A percentile compares a stretch with the other conserved stretches of the same genome.
Conservation (phyloP, 2,113 vertebrate genomes). For the Eira barbara region DNA sequence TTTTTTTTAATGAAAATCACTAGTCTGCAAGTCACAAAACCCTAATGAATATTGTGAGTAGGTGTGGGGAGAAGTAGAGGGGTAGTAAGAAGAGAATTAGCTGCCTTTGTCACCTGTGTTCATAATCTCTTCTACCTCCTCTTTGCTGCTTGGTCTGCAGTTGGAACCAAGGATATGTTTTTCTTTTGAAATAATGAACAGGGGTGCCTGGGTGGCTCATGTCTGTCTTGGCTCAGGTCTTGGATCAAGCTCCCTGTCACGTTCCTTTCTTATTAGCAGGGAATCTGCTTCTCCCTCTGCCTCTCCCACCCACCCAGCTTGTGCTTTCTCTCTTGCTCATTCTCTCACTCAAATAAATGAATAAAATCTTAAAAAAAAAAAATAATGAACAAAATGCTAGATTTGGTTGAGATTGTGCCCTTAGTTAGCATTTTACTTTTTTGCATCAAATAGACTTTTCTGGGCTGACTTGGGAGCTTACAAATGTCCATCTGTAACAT, state of each 20-base stretch:
- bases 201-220: too few species aligned
- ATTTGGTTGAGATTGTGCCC: conserved; percentile 5
- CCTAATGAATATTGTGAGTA: not conserved
- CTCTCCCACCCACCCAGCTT: not conserved
- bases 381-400: not conserved
- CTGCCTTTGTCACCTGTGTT: not conserved
- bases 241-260: too few species aligned
- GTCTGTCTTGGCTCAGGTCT: too few species aligned
- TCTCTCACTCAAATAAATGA: not conserved
- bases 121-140: not conserved
- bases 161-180: not conserved
- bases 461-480: not conserved
- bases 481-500: not conserved
- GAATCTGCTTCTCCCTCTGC: not conserved
- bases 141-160: not conserved
- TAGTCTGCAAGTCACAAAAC: not conserved
- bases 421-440: conserved; percentile 47
- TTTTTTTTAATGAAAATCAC: not conserved
- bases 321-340: not conserved
- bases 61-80: not conserved
- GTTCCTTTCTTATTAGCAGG: too few species aligned
- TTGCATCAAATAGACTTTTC: not conserved
- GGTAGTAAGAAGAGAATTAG: not conserved
- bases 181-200: conserved; percentile 31
- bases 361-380: not conserved